Evolutionary conservation across 2,113 vertebrate genomes (phyloP).

Genomic region (Numida meleagris): DNA sequence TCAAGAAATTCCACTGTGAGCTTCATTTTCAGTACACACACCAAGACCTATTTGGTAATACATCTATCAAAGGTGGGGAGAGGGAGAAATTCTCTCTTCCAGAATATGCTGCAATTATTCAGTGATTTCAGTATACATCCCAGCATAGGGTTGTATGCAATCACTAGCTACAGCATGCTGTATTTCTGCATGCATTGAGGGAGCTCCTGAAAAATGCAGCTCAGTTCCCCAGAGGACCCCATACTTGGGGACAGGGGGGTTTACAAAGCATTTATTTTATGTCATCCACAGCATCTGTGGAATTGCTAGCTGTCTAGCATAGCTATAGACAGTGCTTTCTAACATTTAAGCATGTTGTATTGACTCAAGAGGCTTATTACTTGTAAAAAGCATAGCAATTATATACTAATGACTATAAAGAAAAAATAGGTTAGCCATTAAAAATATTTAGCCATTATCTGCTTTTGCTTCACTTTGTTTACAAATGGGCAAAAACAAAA

Average conservation of each 20-base stretch:
- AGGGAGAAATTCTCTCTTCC: background rate
- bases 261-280: background rate
- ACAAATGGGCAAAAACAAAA: background rate
- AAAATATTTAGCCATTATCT: background rate
- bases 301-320: background rate
- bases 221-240: background rate
- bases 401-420: background rate
- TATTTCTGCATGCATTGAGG: background rate
- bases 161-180: background rate
- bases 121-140: background rate
- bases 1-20: background rate
- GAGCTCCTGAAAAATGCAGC: background rate
- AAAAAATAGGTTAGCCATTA: background rate
- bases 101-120: background rate
- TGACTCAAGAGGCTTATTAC: background rate
- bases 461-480: background rate
- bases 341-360: background rate
- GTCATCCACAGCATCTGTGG: background rate
- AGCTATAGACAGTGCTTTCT: background rate
- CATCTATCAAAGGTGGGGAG: slow-evolving; percentile 9
- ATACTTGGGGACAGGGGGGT: background rate
- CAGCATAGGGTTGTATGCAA: background rate
- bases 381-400: background rate
- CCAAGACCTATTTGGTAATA: slow-evolving; percentile 1
- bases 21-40: background rate